Evolutionary conservation across 2,888 invertebrate species (phyloP).

Genomic region (Galerucella calmariensis): DNA sequence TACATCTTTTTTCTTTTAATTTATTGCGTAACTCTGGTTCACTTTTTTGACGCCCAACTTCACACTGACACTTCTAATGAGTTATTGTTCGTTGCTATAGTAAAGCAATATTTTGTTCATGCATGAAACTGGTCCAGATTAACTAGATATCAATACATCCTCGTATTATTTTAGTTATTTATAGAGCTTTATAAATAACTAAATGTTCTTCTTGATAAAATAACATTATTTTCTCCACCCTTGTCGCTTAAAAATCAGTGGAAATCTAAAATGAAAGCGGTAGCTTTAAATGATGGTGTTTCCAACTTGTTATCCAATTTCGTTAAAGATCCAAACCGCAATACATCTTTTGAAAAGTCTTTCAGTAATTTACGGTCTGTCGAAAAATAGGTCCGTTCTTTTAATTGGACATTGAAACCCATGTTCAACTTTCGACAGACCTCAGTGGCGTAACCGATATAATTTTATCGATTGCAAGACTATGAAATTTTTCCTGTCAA

Average conservation of each 20-base stretch:
- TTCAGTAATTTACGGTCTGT: constrained; percentile 49
- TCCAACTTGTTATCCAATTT: constrained; percentile 47
- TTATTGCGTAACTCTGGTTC: no score
- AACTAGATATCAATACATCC: no score
- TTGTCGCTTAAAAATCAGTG: not conserved
- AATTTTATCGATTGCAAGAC: not conserved
- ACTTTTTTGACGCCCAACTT: no score
- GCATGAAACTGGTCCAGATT: no score
- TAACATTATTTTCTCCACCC: not conserved
- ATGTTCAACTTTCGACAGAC: constrained; percentile 36
- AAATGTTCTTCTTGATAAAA: not conserved
- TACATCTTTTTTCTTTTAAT: no score
- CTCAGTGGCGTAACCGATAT: constrained; percentile 11
- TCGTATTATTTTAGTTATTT: no score
- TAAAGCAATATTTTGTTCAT: no score
- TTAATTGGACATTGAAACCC: constrained; percentile 50
- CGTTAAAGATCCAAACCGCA: constrained; percentile 45
- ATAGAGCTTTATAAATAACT: no score
- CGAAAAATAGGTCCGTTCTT: constrained; percentile 50
- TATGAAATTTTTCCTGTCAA: no score
- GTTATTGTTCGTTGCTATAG: no score
- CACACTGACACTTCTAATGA: no score
- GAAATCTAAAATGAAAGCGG: constrained; percentile 12
- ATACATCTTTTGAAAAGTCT: constrained; percentile 48
- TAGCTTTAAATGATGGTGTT: constrained; percentile 31